A percentile compares a stretch with the other conserved stretches of the same genome.
These are phyloP conservation scores for Drosophila nannoptera DNA, from an alignment of 1,140 invertebrate genomes.

Conservation along the genomic window DNA sequence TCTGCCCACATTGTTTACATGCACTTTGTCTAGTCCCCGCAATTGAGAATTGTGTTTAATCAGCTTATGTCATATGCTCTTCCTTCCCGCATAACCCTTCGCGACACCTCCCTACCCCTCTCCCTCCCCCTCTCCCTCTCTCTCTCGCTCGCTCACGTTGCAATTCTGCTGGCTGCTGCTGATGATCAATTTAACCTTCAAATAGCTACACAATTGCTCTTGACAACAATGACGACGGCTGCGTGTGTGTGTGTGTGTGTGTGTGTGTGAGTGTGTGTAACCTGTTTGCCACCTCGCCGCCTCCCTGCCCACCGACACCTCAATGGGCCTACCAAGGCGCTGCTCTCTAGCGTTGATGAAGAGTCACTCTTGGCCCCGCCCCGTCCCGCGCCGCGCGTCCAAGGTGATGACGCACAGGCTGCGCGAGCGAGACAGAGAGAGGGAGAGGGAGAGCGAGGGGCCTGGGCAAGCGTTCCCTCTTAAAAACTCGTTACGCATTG, in stretches of 20 bases:
- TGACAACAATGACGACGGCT: constrained; percentile 34
- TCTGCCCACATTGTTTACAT: constrained; percentile 5
- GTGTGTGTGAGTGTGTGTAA: constrained; percentile 13
- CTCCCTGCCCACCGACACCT: neutral
- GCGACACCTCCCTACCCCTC: neutral
- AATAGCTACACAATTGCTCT: constrained; percentile 50
- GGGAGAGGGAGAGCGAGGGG: too few relatives aligned
- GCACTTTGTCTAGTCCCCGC: constrained; percentile 18
- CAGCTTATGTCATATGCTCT: constrained; percentile 21
- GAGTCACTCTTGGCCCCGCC: constrained; percentile 3
- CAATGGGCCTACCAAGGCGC: constrained; percentile 21
- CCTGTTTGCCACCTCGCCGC: constrained; percentile 20
- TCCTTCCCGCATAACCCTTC: constrained; percentile 2
- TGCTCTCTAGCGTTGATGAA: constrained; percentile 44
- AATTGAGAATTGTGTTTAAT: constrained; percentile 37
- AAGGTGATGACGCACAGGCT: constrained; percentile 43
- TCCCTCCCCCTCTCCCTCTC: neutral
- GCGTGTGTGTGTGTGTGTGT: neutral
- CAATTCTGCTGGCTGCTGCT: constrained; percentile 40
- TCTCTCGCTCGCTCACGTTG: constrained; percentile 23
- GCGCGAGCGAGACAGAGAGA: neutral
- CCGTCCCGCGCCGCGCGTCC: too few relatives aligned
- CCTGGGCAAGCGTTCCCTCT: neutral
- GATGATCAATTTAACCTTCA: constrained; percentile 73
- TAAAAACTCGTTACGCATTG: constrained; percentile 11